Base-by-base conservation (phyloP, 2,888 invertebrate genomes). In the Ichneumoninae sp. region DNA sequence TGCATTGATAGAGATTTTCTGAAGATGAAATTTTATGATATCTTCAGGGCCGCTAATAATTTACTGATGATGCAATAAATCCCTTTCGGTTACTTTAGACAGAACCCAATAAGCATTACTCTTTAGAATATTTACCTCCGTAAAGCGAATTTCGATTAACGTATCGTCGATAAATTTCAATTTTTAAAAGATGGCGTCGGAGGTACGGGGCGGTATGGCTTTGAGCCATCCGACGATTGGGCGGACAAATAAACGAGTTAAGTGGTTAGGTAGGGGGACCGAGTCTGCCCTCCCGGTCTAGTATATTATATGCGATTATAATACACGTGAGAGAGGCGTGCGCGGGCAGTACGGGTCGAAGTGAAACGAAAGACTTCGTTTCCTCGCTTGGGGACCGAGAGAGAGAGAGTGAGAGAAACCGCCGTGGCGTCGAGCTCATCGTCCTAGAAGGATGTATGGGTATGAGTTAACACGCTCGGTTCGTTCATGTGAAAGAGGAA, bases 141-240 rank as follows among this genome's bases (percentile, higher is more conserved):
- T 33, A 33, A 33, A 6, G 33, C 33, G 40, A 40, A 40, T 40
- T 10, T 8, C 40, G 40, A 40, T 40, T 1, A 6, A 40, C 40
- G 10, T 10, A 40, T 40, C 10, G 40, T 40, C 40, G 40, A 40
- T 40, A 40, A 40, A 16, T 47, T 47, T 47, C 2, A 40, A 40
- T 40, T 47, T 47, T 47, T 47, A 4, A 16, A 47, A 91, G 44
- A 92, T 91, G 92, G 92, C 90, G 92, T 86, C 85, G 85, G 79
- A 80, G 76, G 86, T 87, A 86, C 87, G 83, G 87, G 83, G 87
- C 80, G 88, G 88, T 87, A 85, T 84, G 85, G 90, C 92, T 93
- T 93, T 92, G 91, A 91, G 90, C 91, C 90, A 92, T 92, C 91
- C 90, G 88, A 89, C 91, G 87, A 91, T 91, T 91, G 92, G 92